Conservation (phyloP, 2,797 vertebrate genomes). For the Eospalax fontanierii region DNA sequence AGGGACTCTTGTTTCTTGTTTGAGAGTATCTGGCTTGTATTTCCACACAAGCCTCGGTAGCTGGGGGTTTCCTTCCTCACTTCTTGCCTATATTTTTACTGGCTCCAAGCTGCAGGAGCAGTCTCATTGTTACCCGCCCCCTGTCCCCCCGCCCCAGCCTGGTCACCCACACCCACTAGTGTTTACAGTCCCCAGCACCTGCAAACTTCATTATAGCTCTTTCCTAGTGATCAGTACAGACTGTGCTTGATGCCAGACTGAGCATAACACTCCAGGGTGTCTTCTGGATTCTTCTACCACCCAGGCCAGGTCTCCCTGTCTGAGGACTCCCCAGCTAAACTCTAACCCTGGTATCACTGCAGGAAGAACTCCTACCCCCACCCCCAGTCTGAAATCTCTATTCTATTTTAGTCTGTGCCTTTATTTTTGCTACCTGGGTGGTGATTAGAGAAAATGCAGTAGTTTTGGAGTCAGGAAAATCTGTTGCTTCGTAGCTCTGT, state of each 20-base stretch:
- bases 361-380: background rate
- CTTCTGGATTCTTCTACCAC: slow-evolving; percentile 1
- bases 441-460: background rate
- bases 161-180: slow-evolving; percentile 78
- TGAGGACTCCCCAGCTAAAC: background rate
- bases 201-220: slow-evolving; percentile 71
- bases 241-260: slow-evolving; percentile 16
- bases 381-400: background rate
- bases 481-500: background rate
- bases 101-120: background rate
- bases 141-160: too few relatives aligned
- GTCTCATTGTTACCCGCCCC: slow-evolving; percentile 39
- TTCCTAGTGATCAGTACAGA: slow-evolving; percentile 66
- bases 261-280: background rate
- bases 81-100: slow-evolving; percentile 56
- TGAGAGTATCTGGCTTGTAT: background rate
- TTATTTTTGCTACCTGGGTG: background rate
- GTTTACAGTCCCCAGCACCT: slow-evolving; percentile 82
- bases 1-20: background rate
- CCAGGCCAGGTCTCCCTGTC: slow-evolving; percentile 27
- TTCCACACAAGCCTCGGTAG: background rate
- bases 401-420: background rate
- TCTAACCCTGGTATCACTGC: background rate
- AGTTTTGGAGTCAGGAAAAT: background rate
- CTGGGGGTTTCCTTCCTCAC: slow-evolving; percentile 43